These are phyloP conservation scores for Galerucella pusilla DNA, from an alignment of 2,888 invertebrate genomes.

Conservation along the genomic window DNA sequence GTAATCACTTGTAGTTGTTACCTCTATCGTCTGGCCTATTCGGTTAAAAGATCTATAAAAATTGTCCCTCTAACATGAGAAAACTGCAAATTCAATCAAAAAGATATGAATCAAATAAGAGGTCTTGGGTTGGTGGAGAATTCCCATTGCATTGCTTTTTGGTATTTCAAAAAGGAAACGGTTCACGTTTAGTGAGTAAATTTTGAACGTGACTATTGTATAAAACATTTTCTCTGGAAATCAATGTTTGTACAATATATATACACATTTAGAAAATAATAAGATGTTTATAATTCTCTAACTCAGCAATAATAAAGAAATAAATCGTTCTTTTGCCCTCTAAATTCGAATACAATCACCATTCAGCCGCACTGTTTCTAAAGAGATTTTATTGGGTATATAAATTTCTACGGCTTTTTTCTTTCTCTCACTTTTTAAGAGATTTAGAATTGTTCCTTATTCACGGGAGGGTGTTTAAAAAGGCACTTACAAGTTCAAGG, in stretches of 20 bases:
- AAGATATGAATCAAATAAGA: constrained; percentile 15
- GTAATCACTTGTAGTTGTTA: no score
- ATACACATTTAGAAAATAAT: no score
- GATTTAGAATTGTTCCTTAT: neutral
- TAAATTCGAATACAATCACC: no score
- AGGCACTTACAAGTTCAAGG: neutral
- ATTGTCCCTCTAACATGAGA: neutral
- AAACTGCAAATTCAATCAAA: constrained; percentile 1
- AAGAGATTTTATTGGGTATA: no score
- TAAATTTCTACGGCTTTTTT: neutral
- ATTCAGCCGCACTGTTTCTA: no score
- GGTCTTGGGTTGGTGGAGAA: neutral
- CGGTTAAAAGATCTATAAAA: neutral
- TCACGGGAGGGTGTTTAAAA: neutral
- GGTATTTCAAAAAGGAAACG: neutral
- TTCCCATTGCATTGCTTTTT: neutral
- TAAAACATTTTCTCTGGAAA: no score
- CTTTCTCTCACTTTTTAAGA: neutral
- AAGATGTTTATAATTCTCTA: no score
- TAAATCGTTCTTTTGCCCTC: no score
- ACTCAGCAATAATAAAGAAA: no score
- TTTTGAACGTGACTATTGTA: neutral
- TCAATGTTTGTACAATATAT: no score
- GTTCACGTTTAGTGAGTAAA: neutral
- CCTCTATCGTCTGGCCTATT: no score